Evolutionary conservation across 2,113 vertebrate species (phyloP).

Genomic region (Coptodon bakossiorum): DNA sequence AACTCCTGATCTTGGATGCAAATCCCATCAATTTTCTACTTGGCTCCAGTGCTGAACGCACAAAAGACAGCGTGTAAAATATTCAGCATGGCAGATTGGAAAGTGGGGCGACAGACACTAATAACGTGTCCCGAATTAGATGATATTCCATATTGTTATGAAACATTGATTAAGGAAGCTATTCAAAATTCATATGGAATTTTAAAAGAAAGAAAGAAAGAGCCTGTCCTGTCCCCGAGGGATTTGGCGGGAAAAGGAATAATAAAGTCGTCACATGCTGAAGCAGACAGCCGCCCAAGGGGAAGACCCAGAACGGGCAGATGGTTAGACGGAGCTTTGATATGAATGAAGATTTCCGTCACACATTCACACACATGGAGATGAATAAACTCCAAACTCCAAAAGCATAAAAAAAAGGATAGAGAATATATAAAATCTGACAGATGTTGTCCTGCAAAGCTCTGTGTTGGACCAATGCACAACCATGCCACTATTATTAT

Average conservation of each 20-base stretch:
- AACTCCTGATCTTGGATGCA: neutral
- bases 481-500: neutral
- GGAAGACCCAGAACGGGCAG: constrained; percentile 2
- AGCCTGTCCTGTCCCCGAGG: neutral
- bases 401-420: neutral
- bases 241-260: constrained; percentile 2
- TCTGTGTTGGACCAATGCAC: neutral
- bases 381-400: neutral
- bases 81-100: constrained; percentile 68
- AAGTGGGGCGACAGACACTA: constrained; percentile 51
- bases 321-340: constrained; percentile 12
- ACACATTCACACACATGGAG: neutral
- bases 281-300: constrained; percentile 16
- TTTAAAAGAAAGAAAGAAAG: neutral
- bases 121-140: constrained; percentile 52
- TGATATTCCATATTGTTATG: constrained; percentile 44
- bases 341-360: neutral
- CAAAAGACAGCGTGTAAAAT: constrained; percentile 51
- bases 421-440: neutral
- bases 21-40: neutral
- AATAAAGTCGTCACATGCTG: constrained; percentile 17
- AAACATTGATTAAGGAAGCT: constrained; percentile 59
- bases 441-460: neutral
- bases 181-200: constrained; percentile 49
- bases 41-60: neutral